phyloP scores from a whole-genome alignment of 2,797 vertebrate genomes.

The Sebastes diploproa region DNA sequence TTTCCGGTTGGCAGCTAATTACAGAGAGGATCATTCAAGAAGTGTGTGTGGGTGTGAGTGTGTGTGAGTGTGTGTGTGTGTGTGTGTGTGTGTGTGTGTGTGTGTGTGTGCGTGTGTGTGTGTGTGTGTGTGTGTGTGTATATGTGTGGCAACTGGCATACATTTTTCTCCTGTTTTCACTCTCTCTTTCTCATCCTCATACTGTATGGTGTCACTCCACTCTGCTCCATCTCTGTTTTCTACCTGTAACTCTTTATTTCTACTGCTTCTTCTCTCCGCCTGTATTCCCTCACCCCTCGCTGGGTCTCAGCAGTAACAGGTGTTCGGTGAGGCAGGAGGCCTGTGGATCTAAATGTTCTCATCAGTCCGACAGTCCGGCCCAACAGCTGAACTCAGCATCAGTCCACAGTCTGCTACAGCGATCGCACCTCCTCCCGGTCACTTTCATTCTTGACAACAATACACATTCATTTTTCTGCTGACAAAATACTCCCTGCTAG shows the following conservation, averaged over 20 bases:
- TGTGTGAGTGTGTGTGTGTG: background rate
- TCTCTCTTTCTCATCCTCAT: background rate
- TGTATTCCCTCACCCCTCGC: slow-evolving; percentile 32
- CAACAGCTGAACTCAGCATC: slow-evolving; percentile 71
- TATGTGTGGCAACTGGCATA: background rate
- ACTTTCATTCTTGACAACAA: slow-evolving; percentile 40
- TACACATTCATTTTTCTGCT: slow-evolving; percentile 11
- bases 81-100: background rate
- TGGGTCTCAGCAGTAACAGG: slow-evolving; percentile 69
- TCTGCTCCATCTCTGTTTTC: background rate
- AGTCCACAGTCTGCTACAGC: slow-evolving; percentile 44
- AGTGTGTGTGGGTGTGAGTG: background rate
- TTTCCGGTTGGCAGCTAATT: slow-evolving; percentile 15
- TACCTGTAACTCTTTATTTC: slow-evolving; percentile 36
- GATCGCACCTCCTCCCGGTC: slow-evolving; percentile 25
- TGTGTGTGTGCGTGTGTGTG: background rate
- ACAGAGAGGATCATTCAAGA: background rate
- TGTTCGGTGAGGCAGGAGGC: slow-evolving; percentile 66
- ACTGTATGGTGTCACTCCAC: background rate
- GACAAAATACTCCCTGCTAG: slow-evolving; percentile 5
- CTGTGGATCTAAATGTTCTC: slow-evolving; percentile 70
- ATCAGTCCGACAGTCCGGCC: slow-evolving; percentile 64
- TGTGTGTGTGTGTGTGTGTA: background rate
- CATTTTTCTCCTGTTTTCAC: background rate
- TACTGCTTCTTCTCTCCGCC: slow-evolving; percentile 37